Conservation (phyloP, 2,113 vertebrate genomes). For the Stercorarius parasiticus region DNA sequence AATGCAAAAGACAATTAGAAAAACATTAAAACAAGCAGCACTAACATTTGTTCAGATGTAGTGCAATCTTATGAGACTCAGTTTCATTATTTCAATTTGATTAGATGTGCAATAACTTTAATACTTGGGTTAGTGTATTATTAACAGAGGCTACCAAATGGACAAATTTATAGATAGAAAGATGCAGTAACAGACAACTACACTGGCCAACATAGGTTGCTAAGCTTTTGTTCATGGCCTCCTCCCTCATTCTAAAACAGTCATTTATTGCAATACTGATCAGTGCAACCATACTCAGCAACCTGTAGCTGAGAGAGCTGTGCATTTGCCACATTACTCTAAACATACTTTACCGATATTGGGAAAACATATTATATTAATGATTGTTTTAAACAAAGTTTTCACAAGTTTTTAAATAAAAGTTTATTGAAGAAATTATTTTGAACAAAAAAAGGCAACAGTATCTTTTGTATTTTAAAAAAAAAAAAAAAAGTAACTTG, state of each 20-base stretch:
- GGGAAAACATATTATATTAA: neutral
- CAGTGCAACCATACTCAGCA: neutral
- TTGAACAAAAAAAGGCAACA: conserved; percentile 69
- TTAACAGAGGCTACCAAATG: neutral
- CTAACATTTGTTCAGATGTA: neutral
- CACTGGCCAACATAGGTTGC: neutral
- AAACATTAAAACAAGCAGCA: neutral
- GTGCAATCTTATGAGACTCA: neutral
- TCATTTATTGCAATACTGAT: neutral
- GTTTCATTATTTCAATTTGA: neutral
- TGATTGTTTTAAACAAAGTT: neutral
- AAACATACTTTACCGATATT: neutral
- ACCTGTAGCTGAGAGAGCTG: neutral
- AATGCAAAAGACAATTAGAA: neutral
- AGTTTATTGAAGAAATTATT: conserved; percentile 86
- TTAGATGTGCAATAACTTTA: neutral
- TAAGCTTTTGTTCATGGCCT: neutral
- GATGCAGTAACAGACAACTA: neutral
- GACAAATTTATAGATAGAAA: neutral
- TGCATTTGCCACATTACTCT: neutral
- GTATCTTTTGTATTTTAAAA: conserved; percentile 25
- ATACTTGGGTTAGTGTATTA: neutral
- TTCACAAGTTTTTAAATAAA: conserved; percentile 80
- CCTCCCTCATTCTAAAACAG: neutral
- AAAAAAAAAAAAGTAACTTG: conserved; percentile 31